phyloP scores from a whole-genome alignment of 2,888 invertebrate species.

The Platycheirus rosarum region DNA sequence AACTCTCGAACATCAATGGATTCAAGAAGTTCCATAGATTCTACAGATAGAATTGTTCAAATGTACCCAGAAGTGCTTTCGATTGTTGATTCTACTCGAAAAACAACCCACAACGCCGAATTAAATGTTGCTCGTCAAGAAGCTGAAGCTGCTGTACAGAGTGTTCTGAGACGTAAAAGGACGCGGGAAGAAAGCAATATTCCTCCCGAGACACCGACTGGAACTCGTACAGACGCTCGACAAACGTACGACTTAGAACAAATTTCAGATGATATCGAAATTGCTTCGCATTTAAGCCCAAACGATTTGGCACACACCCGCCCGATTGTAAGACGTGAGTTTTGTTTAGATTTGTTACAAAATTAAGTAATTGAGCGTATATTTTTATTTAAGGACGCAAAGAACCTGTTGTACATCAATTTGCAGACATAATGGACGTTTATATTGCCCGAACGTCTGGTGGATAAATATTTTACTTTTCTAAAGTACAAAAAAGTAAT shows the following conservation, averaged over 20 bases:
- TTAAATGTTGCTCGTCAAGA: conserved; percentile 1
- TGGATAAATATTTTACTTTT: neutral
- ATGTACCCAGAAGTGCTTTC: neutral
- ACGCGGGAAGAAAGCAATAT: too few species aligned
- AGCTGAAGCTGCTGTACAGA: conserved; percentile 8
- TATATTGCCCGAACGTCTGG: conserved; percentile 14
- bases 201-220: neutral
- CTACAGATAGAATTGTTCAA: conserved; percentile 15
- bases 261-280: neutral
- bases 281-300: conserved; percentile 4
- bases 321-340: conserved; percentile 20
- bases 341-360: too few species aligned
- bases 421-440: conserved; percentile 6
- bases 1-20: conserved; percentile 10
- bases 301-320: conserved; percentile 13
- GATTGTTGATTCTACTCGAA: neutral
- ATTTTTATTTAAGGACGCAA: conserved; percentile 15
- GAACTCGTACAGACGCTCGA: neutral
- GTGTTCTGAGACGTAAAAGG: neutral
- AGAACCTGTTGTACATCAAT: conserved; percentile 1
- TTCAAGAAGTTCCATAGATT: neutral
- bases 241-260: neutral
- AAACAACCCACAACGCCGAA: neutral
- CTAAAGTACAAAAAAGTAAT: too few species aligned
- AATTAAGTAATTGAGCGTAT: neutral